Evolutionary conservation across 2,888 invertebrate genomes (phyloP), one percentile per base, ranked within the genome.

Genomic region (Hydraecia micacea): DNA sequence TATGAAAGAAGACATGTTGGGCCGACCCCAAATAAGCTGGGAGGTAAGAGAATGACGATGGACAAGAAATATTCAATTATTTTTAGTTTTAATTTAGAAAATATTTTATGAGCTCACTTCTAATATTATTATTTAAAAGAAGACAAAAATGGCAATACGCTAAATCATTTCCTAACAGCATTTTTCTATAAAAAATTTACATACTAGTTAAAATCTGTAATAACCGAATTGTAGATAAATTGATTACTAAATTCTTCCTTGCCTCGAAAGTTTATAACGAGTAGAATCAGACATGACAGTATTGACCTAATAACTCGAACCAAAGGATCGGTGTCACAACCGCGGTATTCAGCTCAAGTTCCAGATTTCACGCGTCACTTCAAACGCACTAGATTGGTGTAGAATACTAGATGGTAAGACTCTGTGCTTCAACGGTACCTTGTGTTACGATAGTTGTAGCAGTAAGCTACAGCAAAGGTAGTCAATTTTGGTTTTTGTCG

Each of bases 281-380:
- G 7, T 60, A 39, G 25, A 60, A 55, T 32, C 5, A 73, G 63
- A 65, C 55, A 46, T 62, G 63, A 74, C 71, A 77, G 58, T 72
- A 68, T 86, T 86, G 86, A 82, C 86, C 86, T 69, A 86, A 80
- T 80, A 86, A 87, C 63, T 72, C 21, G 62, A 77, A 75, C 58
- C n/a, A 32, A 9, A 52, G 65, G 65, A 80, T 88, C 60, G 58
- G 39, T 80, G 66, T 83, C 75, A 42, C 63, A 81, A 87, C 87
- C 78, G 80, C 84, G 77, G 71, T 66, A 68, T 74, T 67, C 69
- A 25, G n/a, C 69, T 89, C 84, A 65, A 13, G 70, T 86, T 81
- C 58, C 77, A 75, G 63, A 81, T 63, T 79, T 67, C 79, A 83
- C 77, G 78, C 78, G 77, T 82, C 83, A 79, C 75, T 70, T 69